phyloP scores from a whole-genome alignment of 2,797 vertebrate genomes.

The Pseudochaenichthys georgianus region DNA sequence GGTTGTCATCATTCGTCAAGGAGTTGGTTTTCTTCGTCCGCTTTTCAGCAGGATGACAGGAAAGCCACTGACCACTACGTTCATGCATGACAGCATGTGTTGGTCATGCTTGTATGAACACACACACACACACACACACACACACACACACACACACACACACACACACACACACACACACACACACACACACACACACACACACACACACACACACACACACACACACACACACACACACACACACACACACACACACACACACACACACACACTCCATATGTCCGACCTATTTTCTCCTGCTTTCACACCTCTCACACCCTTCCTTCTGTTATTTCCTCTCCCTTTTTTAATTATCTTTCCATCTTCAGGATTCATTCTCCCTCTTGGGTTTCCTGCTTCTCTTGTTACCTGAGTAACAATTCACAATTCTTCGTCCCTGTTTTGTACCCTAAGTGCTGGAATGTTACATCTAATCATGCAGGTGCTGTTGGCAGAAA shows the following conservation, averaged over 20 bases:
- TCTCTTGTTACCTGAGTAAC: no score
- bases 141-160: neutral
- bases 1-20: neutral
- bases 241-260: no score
- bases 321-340: slow-evolving; percentile 3
- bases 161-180: no score
- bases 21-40: no score
- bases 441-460: slow-evolving; percentile 8
- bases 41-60: no score
- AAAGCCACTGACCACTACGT: no score
- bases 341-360: slow-evolving; percentile 8
- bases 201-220: neutral
- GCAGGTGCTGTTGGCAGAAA: neutral
- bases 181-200: neutral
- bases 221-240: no score
- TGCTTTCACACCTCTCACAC: slow-evolving; percentile 26
- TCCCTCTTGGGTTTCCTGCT: no score
- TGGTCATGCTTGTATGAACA: no score
- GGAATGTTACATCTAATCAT: neutral
- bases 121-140: no score
- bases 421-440: neutral
- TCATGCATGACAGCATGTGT: no score
- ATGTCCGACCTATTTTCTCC: slow-evolving; percentile 9
- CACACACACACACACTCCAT: neutral
- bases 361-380: slow-evolving; percentile 6